Evolutionary conservation across 2,888 invertebrate species (phyloP).

Genomic region (Selenia dentaria): DNA sequence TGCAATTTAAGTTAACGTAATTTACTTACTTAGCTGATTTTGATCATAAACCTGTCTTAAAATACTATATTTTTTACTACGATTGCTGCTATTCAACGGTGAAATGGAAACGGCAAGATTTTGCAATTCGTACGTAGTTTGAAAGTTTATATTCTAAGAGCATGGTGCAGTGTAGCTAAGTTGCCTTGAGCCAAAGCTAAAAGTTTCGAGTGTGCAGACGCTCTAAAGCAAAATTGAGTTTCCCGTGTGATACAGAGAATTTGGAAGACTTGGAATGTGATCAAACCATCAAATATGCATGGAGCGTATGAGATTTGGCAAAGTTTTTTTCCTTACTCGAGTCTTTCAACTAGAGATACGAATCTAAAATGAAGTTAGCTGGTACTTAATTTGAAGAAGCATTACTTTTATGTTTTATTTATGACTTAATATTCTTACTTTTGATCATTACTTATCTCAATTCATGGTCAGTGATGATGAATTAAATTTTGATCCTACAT

Average conservation of each 20-base stretch:
- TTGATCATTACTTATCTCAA: no score
- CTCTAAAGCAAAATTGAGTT: constrained; percentile 13
- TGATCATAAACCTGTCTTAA: no score
- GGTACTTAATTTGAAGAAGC: neutral
- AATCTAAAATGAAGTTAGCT: constrained; percentile 6
- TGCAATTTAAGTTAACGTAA: no score
- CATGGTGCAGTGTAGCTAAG: neutral
- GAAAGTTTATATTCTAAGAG: no score
- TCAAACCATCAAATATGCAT: constrained; percentile 30
- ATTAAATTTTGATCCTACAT: no score
- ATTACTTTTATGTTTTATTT: neutral
- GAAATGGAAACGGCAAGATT: no score
- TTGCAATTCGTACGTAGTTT: no score
- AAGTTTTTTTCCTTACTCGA: constrained; percentile 28
- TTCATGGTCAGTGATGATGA: no score
- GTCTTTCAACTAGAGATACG: constrained; percentile 26
- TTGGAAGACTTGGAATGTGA: constrained; percentile 21
- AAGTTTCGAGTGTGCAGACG: neutral
- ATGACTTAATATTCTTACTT: no score
- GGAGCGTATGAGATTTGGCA: constrained; percentile 33
- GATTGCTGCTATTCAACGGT: no score
- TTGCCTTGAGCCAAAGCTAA: neutral
- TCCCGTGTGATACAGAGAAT: constrained; percentile 13
- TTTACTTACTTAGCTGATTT: no score
- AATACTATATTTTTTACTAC: no score